Evolutionary conservation across 2,888 invertebrate genomes (phyloP).

Genomic region (Melitaea athalia): DNA sequence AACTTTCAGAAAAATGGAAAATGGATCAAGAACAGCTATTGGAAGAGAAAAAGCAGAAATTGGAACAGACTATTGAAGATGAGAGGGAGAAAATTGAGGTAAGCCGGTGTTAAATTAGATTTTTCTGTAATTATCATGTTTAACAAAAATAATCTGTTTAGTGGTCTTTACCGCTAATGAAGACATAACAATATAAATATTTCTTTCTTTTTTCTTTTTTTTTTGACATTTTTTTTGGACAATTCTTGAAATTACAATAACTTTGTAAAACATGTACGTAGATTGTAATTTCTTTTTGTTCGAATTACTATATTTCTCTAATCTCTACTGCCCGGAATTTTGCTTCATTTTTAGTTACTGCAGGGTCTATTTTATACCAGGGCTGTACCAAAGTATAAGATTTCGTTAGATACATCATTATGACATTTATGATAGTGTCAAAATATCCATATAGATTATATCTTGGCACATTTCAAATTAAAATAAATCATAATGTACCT

Average conservation of each 20-base stretch:
- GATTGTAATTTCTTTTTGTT: too few relatives aligned
- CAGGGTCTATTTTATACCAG: not conserved
- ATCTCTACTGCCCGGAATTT: too few relatives aligned
- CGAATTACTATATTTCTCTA: too few relatives aligned
- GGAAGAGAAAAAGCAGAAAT: slow-evolving; percentile 55
- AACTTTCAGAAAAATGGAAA: slow-evolving; percentile 61
- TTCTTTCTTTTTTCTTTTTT: too few relatives aligned
- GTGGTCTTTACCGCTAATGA: not conserved
- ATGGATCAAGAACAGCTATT: slow-evolving; percentile 63
- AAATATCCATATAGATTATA: not conserved
- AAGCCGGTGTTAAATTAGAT: slow-evolving; percentile 10
- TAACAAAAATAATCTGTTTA: not conserved
- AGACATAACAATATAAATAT: too few relatives aligned
- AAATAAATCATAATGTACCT: not conserved
- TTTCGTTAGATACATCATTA: too few relatives aligned
- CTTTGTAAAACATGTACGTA: too few relatives aligned
- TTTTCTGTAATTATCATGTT: not conserved
- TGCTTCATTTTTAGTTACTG: too few relatives aligned
- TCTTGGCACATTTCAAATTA: not conserved
- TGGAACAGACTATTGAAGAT: slow-evolving; percentile 59
- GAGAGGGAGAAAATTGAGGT: slow-evolving; percentile 64
- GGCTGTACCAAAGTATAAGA: too few relatives aligned
- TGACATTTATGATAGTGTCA: too few relatives aligned
- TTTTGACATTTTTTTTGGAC: too few relatives aligned
- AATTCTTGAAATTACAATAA: too few relatives aligned